These are phyloP conservation scores for Daubentonia madagascariensis DNA, from an alignment of 2,113 vertebrate species.

Conservation along the genomic window DNA sequence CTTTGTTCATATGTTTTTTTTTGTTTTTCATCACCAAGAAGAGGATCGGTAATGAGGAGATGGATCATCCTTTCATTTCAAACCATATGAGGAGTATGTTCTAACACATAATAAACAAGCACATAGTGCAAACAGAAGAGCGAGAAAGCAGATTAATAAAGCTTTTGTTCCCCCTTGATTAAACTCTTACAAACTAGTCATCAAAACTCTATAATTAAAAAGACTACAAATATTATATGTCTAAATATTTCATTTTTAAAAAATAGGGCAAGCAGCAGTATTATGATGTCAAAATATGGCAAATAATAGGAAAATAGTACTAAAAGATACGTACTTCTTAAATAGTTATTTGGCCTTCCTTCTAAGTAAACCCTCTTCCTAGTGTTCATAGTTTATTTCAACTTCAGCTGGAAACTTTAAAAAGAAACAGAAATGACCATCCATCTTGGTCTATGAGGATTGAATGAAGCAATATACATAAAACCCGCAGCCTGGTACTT, in stretches of 20 bases:
- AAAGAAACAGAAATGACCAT: background rate
- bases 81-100: conserved; percentile 49
- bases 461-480: background rate
- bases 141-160: conserved; percentile 77
- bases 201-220: conserved; percentile 42
- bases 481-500: background rate
- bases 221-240: background rate
- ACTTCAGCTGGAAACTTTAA: background rate
- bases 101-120: conserved; percentile 79
- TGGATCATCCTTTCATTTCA: conserved; percentile 80
- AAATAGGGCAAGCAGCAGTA: conserved; percentile 50
- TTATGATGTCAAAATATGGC: conserved; percentile 64
- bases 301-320: conserved; percentile 69
- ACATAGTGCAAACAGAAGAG: conserved; percentile 23
- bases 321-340: conserved; percentile 69
- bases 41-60: conserved; percentile 81
- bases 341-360: conserved; percentile 64
- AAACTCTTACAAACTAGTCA: conserved; percentile 64
- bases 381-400: conserved; percentile 34
- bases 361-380: conserved; percentile 62
- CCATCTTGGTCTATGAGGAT: background rate
- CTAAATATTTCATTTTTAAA: conserved; percentile 60
- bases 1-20: conserved; percentile 80
- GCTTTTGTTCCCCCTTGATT: conserved; percentile 70
- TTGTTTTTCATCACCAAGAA: conserved; percentile 74